Evolutionary conservation across 2,113 vertebrate species (phyloP).

Genomic region (Ctenomys sociabilis): DNA sequence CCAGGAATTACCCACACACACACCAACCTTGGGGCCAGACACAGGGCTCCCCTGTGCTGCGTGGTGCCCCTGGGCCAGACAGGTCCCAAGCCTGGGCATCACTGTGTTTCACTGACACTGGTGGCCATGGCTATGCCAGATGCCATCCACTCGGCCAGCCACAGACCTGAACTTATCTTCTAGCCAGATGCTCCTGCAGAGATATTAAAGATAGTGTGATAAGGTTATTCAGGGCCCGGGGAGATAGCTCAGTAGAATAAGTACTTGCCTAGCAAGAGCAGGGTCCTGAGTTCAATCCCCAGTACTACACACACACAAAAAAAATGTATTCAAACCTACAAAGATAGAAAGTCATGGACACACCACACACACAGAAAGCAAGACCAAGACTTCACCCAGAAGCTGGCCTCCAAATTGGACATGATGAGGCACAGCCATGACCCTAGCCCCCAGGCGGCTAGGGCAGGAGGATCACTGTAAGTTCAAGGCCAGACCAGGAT

Average conservation of each 20-base stretch:
- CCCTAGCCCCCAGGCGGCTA: background rate
- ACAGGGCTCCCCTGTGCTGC: background rate
- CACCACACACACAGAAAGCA: background rate
- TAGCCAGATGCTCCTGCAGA: rapidly evolving
- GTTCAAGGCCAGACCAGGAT: background rate
- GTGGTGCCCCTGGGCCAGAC: background rate
- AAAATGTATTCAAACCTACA: background rate
- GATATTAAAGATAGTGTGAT: background rate
- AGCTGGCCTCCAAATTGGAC: background rate
- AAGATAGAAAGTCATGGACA: background rate
- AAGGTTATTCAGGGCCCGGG: too few species aligned
- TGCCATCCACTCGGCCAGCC: background rate
- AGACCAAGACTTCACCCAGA: background rate
- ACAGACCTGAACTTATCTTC: background rate
- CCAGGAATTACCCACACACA: background rate
- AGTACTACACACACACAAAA: too few species aligned
- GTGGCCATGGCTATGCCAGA: background rate
- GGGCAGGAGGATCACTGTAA: background rate
- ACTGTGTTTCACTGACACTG: too few species aligned
- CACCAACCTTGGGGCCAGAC: background rate
- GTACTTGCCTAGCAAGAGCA: too few species aligned
- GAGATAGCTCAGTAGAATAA: too few species aligned
- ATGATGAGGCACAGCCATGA: background rate
- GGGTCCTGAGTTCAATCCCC: too few species aligned
- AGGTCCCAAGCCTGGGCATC: background rate